Conservation (phyloP, 2,888 invertebrate genomes). For the Odontothrips loti region DNA sequence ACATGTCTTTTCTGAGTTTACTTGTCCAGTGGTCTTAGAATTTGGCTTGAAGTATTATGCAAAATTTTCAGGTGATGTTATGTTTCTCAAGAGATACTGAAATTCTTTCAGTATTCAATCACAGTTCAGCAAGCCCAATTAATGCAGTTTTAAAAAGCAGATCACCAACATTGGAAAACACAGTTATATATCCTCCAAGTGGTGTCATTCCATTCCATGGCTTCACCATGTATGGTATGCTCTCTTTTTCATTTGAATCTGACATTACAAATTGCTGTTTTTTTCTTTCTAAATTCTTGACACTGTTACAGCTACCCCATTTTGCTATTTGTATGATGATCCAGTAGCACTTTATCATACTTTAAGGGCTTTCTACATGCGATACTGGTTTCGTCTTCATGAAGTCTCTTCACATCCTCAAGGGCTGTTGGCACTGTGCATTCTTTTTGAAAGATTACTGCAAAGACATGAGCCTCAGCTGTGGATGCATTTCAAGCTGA, state of each 20-base stretch:
- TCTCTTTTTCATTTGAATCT: neutral
- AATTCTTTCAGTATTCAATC: conserved; percentile 64
- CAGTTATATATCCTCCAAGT: conserved; percentile 83
- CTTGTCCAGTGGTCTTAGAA: neutral
- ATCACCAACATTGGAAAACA: conserved; percentile 60
- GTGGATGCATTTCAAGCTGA: conserved; percentile 85
- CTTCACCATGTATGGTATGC: conserved; percentile 92
- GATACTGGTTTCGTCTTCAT: conserved; percentile 89
- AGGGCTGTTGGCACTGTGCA: conserved; percentile 85
- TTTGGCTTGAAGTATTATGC: conserved; percentile 26
- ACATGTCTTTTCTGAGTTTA: neutral
- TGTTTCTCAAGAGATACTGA: conserved; percentile 88
- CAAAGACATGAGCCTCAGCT: conserved; percentile 86
- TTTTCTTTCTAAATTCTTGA: conserved; percentile 12
- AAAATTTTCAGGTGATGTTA: conserved; percentile 62
- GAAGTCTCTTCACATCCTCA: conserved; percentile 89
- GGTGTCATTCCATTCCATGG: conserved; percentile 96
- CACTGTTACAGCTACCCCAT: conserved; percentile 73
- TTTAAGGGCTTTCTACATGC: conserved; percentile 83
- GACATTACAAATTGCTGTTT: neutral
- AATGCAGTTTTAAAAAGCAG: conserved; percentile 71
- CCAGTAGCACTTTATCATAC: conserved; percentile 82
- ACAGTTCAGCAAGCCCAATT: conserved; percentile 57
- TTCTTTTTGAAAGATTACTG: conserved; percentile 82
- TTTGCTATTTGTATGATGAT: conserved; percentile 89